phyloP scores from a whole-genome alignment of 2,888 invertebrate species.

The Nowickia ferox region DNA sequence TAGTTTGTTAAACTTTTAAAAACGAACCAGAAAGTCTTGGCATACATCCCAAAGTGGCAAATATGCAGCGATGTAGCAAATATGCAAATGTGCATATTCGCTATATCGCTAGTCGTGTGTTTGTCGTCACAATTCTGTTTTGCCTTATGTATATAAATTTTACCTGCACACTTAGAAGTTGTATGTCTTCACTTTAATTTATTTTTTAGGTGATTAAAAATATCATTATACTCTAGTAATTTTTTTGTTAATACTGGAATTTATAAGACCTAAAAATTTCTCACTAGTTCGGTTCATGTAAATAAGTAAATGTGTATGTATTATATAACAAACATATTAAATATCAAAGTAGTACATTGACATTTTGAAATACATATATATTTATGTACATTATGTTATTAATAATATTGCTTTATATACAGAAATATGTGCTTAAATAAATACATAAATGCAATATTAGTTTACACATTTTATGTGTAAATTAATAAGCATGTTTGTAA shows the following conservation, averaged over 20 bases:
- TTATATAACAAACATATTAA: constrained; percentile 39
- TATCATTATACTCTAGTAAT: background rate
- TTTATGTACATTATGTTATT: background rate
- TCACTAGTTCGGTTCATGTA: background rate
- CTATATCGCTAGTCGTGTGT: background rate
- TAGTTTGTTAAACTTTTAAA: too few species aligned
- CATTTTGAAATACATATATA: constrained; percentile 41
- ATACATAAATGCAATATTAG: background rate
- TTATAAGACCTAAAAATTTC: background rate
- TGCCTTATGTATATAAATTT: background rate
- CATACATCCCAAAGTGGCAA: too few species aligned
- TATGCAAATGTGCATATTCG: too few species aligned
- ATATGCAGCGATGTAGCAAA: too few species aligned
- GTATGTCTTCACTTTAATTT: background rate
- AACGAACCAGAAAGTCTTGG: too few species aligned
- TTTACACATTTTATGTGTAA: constrained; percentile 1
- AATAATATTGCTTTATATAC: background rate
- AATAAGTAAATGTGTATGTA: constrained; percentile 12
- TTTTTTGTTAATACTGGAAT: background rate
- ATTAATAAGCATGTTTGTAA: background rate
- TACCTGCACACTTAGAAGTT: background rate
- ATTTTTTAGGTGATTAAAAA: background rate
- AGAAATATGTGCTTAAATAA: background rate
- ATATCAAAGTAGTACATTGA: constrained; percentile 41
- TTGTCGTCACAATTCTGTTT: background rate